Percentiles rank a stretch among this genome's conserved stretches.
phyloP scores from a whole-genome alignment of 2,888 invertebrate genomes.

The Drosophila robusta region DNA sequence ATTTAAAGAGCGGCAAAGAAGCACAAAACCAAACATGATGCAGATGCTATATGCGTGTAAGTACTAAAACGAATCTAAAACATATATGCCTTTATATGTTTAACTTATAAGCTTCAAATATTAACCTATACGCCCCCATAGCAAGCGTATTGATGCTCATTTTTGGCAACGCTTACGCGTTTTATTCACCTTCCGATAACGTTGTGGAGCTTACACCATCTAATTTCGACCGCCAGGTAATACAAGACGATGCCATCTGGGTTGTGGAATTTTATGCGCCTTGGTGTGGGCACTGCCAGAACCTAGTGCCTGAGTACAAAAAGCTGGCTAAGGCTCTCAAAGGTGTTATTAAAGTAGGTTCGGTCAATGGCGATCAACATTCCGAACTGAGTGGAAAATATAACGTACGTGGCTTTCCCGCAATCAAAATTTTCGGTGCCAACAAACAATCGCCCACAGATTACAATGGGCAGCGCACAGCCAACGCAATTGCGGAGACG shows the following conservation, averaged over 20 bases:
- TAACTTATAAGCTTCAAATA: background rate
- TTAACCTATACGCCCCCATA: conserved; percentile 21
- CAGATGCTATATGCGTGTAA: conserved; percentile 39
- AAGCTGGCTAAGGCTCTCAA: conserved; percentile 97
- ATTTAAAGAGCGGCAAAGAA: background rate
- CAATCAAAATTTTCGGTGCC: conserved; percentile 96
- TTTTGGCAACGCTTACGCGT: conserved; percentile 67
- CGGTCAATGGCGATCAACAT: conserved; percentile 96
- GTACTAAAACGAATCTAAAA: conserved; percentile 17
- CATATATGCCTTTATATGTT: background rate
- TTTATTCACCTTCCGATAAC: conserved; percentile 90
- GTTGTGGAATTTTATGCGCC: conserved; percentile 95
- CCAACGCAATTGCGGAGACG: conserved; percentile 93
- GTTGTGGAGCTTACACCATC: conserved; percentile 94
- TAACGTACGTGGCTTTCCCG: conserved; percentile 96
- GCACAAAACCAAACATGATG: conserved; percentile 23
- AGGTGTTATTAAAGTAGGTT: conserved; percentile 97
- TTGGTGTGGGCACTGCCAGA: conserved; percentile 97
- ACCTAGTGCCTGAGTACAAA: conserved; percentile 95
- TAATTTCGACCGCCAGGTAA: conserved; percentile 94
- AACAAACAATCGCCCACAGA: conserved; percentile 94
- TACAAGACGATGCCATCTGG: conserved; percentile 95
- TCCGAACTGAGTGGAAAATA: conserved; percentile 92
- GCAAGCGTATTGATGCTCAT: conserved; percentile 61
- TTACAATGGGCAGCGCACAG: conserved; percentile 93